Conservation (phyloP, 1,140 invertebrate genomes). For the Stegodyphus dumicola region DNA sequence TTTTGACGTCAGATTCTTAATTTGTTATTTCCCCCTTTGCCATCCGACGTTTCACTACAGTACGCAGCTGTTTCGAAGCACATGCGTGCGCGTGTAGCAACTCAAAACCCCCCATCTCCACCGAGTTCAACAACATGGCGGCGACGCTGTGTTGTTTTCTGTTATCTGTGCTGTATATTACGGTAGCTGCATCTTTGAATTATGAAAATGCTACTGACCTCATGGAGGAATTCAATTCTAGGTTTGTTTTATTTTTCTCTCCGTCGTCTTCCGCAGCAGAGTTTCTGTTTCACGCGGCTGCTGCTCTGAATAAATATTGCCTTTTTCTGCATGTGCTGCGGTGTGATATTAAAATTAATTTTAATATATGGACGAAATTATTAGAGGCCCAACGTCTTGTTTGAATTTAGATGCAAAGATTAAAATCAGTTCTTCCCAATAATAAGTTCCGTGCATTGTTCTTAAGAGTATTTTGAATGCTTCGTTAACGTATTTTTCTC, state of each 20-base stretch:
- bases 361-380: no score
- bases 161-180: background rate
- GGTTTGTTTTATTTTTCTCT: conserved; percentile 17
- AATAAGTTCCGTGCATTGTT: no score
- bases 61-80: conserved; percentile 37
- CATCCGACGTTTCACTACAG: conserved; percentile 13
- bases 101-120: conserved; percentile 2
- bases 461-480: no score
- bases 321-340: no score
- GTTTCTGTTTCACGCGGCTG: no score
- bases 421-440: no score
- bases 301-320: no score
- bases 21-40: conserved; percentile 36
- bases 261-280: no score
- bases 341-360: no score
- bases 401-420: no score
- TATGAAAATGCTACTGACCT: conserved; percentile 45
- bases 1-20: conserved; percentile 12
- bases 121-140: conserved; percentile 47
- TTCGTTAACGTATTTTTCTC: no score
- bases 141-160: conserved; percentile 42
- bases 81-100: conserved; percentile 14
- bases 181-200: background rate
- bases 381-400: no score
- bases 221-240: conserved; percentile 47